phyloP scores from a whole-genome alignment of 2,888 invertebrate species.

The Sturmia bella region DNA sequence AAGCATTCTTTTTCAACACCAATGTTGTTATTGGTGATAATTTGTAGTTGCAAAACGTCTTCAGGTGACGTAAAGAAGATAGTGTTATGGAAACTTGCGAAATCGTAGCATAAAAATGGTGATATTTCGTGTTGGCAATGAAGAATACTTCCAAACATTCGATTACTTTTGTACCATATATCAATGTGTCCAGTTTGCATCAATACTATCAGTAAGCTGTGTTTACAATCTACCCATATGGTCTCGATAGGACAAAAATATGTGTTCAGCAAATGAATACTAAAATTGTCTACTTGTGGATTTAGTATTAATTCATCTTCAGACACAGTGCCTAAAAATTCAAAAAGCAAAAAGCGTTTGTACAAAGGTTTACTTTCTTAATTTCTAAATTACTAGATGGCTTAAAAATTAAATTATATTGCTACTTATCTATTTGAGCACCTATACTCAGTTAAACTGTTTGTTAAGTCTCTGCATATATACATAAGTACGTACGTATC shows the following conservation, averaged over 20 bases:
- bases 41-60: slow-evolving; percentile 75
- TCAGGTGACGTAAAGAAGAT: slow-evolving; percentile 78
- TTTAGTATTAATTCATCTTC: background rate
- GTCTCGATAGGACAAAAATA: slow-evolving; percentile 74
- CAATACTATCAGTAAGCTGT: slow-evolving; percentile 75
- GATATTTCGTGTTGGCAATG: slow-evolving; percentile 74
- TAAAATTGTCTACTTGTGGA: slow-evolving; percentile 44
- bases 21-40: slow-evolving; percentile 67
- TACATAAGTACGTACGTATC: too few relatives aligned
- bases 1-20: slow-evolving; percentile 71
- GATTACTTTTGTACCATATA: slow-evolving; percentile 77
- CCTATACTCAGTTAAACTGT: too few relatives aligned
- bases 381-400: too few relatives aligned
- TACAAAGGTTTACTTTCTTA: too few relatives aligned
- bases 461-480: too few relatives aligned
- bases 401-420: too few relatives aligned
- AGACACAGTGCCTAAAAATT: slow-evolving; percentile 23
- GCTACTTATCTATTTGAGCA: too few relatives aligned
- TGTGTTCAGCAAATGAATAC: slow-evolving; percentile 72
- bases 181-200: slow-evolving; percentile 78
- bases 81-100: slow-evolving; percentile 71
- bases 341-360: background rate
- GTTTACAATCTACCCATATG: slow-evolving; percentile 73
- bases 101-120: slow-evolving; percentile 75
- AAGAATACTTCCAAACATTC: slow-evolving; percentile 72